Conservation (phyloP, 2,113 vertebrate genomes). For the Gnathonemus echidnorhynchus region DNA sequence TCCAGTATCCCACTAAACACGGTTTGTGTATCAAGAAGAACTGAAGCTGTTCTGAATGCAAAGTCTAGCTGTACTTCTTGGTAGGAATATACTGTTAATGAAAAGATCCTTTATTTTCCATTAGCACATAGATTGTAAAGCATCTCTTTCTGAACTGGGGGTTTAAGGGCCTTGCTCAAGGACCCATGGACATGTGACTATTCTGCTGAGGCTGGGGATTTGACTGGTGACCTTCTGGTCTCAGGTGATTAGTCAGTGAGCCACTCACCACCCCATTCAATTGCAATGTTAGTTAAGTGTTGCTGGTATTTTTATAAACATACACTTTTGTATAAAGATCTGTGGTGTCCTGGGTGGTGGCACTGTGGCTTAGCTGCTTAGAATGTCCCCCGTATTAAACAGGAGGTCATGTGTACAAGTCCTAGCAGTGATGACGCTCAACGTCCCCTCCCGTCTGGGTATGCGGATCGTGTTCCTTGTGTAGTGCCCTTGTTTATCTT, state of each 20-base stretch:
- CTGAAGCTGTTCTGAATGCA: neutral
- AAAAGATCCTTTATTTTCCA: neutral
- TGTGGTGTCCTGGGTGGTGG: neutral
- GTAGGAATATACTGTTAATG: neutral
- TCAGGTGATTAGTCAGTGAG: neutral
- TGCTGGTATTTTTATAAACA: neutral
- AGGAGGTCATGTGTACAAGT: neutral
- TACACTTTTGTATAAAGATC: neutral
- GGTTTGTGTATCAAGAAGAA: neutral
- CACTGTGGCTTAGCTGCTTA: neutral
- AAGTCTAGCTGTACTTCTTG: neutral
- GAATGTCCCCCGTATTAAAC: neutral
- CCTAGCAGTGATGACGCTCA: neutral
- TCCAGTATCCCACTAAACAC: neutral
- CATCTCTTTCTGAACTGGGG: neutral
- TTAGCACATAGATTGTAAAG: neutral
- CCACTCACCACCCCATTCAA: neutral
- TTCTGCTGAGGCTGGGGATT: neutral
- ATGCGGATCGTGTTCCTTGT: neutral
- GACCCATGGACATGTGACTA: neutral
- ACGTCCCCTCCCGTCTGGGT: neutral
- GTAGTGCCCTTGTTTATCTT: neutral
- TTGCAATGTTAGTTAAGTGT: neutral
- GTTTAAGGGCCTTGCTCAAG: neutral
- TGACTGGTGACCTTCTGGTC: neutral